Percentiles rank a stretch among this genome's conserved stretches.
These are phyloP conservation scores for Plemyria rubiginata DNA, from an alignment of 2,888 invertebrate genomes.

Conservation along the genomic window DNA sequence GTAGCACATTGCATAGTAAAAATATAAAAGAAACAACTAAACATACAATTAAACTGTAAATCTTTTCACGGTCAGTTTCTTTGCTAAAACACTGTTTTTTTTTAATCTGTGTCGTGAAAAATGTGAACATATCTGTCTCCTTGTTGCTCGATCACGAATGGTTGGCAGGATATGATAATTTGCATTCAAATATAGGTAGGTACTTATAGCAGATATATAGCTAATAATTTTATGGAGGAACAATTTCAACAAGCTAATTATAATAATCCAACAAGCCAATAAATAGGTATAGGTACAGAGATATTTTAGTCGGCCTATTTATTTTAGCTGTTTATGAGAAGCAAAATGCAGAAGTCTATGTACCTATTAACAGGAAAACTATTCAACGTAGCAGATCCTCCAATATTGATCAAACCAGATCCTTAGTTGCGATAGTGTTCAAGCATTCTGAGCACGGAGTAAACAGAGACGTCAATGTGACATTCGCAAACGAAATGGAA, in stretches of 20 bases:
- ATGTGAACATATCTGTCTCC: slow-evolving; percentile 48
- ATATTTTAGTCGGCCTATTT: too few relatives aligned
- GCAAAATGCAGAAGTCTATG: too few relatives aligned
- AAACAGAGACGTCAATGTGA: slow-evolving; percentile 63
- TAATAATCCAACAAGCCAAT: not conserved
- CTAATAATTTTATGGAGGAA: too few relatives aligned
- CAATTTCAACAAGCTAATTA: not conserved
- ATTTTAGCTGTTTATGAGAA: too few relatives aligned
- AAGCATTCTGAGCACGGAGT: slow-evolving; percentile 49
- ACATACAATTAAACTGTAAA: not conserved
- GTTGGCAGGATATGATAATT: slow-evolving; percentile 49
- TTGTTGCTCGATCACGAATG: slow-evolving; percentile 52
- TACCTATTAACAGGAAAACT: too few relatives aligned
- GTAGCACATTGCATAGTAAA: slow-evolving; percentile 12
- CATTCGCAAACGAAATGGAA: slow-evolving; percentile 78
- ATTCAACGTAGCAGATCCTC: too few relatives aligned
- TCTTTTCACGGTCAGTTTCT: not conserved
- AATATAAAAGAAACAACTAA: slow-evolving; percentile 2
- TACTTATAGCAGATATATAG: too few relatives aligned
- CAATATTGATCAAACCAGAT: slow-evolving; percentile 10
- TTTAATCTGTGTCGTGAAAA: slow-evolving; percentile 47
- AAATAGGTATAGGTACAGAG: too few relatives aligned
- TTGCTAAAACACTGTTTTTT: slow-evolving; percentile 8
- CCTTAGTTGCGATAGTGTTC: slow-evolving; percentile 36
- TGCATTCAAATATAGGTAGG: slow-evolving; percentile 4